Percentiles rank a stretch among this genome's conserved stretches.
Conservation (phyloP, 1,140 invertebrate species). For the Heliconius hermathena region DNA sequence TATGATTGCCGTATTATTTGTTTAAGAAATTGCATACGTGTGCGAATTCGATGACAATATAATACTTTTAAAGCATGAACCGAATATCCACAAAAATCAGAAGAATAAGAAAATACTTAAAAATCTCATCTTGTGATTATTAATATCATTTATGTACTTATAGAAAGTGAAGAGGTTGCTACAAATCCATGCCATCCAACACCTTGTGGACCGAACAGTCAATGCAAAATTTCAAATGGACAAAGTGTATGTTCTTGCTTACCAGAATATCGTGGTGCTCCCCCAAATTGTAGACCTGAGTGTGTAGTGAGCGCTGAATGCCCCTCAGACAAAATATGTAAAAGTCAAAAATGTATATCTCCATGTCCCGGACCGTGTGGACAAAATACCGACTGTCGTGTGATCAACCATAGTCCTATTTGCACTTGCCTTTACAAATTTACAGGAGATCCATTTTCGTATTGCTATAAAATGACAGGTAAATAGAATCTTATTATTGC, state of each 20-base stretch:
- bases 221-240: slow-evolving; percentile 83
- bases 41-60: too few relatives aligned
- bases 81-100: too few relatives aligned
- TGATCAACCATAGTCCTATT: slow-evolving; percentile 89
- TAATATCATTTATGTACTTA: slow-evolving; percentile 44
- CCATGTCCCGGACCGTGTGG: slow-evolving; percentile 92
- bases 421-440: slow-evolving; percentile 86
- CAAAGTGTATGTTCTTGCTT: slow-evolving; percentile 85
- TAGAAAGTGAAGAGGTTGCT: slow-evolving; percentile 57
- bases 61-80: too few relatives aligned
- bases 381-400: slow-evolving; percentile 87
- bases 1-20: too few relatives aligned
- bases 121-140: neutral
- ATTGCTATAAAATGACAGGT: slow-evolving; percentile 77
- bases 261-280: slow-evolving; percentile 84
- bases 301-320: slow-evolving; percentile 90
- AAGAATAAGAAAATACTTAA: too few relatives aligned
- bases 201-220: slow-evolving; percentile 87
- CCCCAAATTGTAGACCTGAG: slow-evolving; percentile 87
- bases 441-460: slow-evolving; percentile 88
- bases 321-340: slow-evolving; percentile 87
- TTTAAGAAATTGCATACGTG: too few relatives aligned
- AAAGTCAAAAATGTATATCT: slow-evolving; percentile 89
- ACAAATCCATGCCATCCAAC: slow-evolving; percentile 85
- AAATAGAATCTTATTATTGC: slow-evolving; percentile 68